These are phyloP conservation scores for Acanthis flammea DNA, from an alignment of 2,797 vertebrate species.

Conservation along the genomic window DNA sequence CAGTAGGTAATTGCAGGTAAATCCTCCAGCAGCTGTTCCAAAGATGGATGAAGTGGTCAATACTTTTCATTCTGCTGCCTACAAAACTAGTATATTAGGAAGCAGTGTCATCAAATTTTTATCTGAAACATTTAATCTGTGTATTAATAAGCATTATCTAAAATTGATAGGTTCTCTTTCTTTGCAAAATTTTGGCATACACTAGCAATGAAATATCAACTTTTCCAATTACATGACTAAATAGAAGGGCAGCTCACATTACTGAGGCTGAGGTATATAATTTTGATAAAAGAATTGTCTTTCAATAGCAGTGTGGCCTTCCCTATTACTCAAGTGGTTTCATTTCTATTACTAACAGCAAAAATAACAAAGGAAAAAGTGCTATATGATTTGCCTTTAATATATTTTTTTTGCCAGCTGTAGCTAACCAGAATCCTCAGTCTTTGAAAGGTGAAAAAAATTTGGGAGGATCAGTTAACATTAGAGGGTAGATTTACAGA, in stretches of 20 bases:
- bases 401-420: not conserved
- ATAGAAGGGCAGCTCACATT: not conserved
- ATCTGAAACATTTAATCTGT: not conserved
- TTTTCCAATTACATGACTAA: not conserved
- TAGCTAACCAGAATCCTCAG: not conserved
- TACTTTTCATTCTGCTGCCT: not conserved
- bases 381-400: not conserved
- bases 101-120: not conserved
- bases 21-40: constrained; percentile 29
- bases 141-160: not conserved
- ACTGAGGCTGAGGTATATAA: not conserved
- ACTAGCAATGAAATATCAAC: not conserved
- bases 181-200: not conserved
- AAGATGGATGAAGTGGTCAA: not conserved
- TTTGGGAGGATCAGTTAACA: not conserved
- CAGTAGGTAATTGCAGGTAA: constrained; percentile 58
- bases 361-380: not conserved
- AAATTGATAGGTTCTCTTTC: not conserved
- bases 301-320: not conserved
- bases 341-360: not conserved
- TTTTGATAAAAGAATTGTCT: not conserved
- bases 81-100: not conserved
- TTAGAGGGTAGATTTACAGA: not conserved
- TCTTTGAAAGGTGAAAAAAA: not conserved
- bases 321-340: not conserved